Percentiles rank a stretch among this genome's conserved stretches.
phyloP scores from a whole-genome alignment of 2,888 invertebrate species.

The Habrosyne pyritoides region DNA sequence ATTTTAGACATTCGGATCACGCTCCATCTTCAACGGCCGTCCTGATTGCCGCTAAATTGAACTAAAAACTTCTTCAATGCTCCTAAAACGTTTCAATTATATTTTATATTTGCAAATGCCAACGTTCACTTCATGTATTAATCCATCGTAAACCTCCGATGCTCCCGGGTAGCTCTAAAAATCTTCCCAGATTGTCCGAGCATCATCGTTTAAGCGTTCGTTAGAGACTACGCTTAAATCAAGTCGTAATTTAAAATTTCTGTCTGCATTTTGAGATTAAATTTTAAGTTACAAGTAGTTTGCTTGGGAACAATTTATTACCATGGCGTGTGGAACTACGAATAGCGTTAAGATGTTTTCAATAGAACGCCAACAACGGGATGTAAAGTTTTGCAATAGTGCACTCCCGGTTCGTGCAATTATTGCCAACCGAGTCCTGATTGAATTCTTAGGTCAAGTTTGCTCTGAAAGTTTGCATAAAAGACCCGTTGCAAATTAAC shows the following conservation, averaged over 20 bases:
- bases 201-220: slow-evolving; percentile 38
- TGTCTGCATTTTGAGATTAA: slow-evolving; percentile 72
- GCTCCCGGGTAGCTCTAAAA: slow-evolving; percentile 26
- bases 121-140: slow-evolving; percentile 28
- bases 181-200: slow-evolving; percentile 41
- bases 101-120: slow-evolving; percentile 50
- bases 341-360: slow-evolving; percentile 75
- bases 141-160: slow-evolving; percentile 29
- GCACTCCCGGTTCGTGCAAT: slow-evolving; percentile 71
- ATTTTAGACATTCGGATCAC: slow-evolving; percentile 80
- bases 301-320: slow-evolving; percentile 71
- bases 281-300: slow-evolving; percentile 73
- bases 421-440: slow-evolving; percentile 75
- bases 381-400: slow-evolving; percentile 76
- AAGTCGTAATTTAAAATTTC: slow-evolving; percentile 62
- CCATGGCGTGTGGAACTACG: slow-evolving; percentile 61
- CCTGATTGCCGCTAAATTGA: slow-evolving; percentile 84
- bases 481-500: slow-evolving; percentile 68
- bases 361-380: slow-evolving; percentile 74
- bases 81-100: slow-evolving; percentile 79
- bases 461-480: slow-evolving; percentile 71
- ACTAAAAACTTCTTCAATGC: slow-evolving; percentile 83
- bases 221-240: slow-evolving; percentile 44
- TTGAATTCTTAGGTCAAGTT: slow-evolving; percentile 80
- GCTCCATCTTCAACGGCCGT: slow-evolving; percentile 80